A percentile compares a stretch with the other conserved stretches of the same genome.
Evolutionary conservation across 2,888 invertebrate genomes (phyloP).

Genomic region (Cacoxenus indagator): DNA sequence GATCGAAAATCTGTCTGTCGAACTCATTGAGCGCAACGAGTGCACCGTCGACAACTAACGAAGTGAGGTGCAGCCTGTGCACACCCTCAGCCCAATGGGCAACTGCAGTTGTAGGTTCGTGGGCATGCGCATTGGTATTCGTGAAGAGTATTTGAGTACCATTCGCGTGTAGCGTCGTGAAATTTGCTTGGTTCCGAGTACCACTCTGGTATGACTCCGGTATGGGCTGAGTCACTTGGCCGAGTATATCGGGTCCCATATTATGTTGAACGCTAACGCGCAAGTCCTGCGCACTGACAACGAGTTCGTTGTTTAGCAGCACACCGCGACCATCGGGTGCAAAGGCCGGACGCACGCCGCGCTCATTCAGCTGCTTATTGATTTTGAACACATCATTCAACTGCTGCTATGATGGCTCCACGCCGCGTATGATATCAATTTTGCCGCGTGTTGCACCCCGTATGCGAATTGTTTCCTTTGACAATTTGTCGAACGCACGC

Average conservation of each 20-base stretch:
- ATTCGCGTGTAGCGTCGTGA: conserved; percentile 4
- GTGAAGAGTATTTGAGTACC: conserved; percentile 8
- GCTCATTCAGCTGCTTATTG: conserved; percentile 53
- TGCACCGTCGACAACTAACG: conserved; percentile 32
- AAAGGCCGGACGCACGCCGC: conserved; percentile 56
- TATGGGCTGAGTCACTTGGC: conserved; percentile 51
- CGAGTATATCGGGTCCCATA: conserved; percentile 53
- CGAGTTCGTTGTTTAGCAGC: conserved; percentile 59
- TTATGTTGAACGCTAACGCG: conserved; percentile 63
- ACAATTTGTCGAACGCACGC: conserved; percentile 60
- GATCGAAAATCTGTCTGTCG: conserved; percentile 34
- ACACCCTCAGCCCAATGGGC: conserved; percentile 30
- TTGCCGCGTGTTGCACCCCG: conserved; percentile 51
- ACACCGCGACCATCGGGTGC: conserved; percentile 51
- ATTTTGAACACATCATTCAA: conserved; percentile 66
- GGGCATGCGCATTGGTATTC: neutral
- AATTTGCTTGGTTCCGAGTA: neutral
- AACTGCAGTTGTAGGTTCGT: neutral
- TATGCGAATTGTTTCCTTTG: conserved; percentile 60
- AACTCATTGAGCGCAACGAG: conserved; percentile 22
- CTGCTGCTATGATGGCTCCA: conserved; percentile 61
- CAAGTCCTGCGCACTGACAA: conserved; percentile 47
- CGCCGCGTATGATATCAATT: conserved; percentile 62
- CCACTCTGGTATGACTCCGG: conserved; percentile 38
- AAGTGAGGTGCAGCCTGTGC: conserved; percentile 27